Evolutionary conservation across 1,140 invertebrate genomes (phyloP).

Genomic region (Telenomus remus): DNA sequence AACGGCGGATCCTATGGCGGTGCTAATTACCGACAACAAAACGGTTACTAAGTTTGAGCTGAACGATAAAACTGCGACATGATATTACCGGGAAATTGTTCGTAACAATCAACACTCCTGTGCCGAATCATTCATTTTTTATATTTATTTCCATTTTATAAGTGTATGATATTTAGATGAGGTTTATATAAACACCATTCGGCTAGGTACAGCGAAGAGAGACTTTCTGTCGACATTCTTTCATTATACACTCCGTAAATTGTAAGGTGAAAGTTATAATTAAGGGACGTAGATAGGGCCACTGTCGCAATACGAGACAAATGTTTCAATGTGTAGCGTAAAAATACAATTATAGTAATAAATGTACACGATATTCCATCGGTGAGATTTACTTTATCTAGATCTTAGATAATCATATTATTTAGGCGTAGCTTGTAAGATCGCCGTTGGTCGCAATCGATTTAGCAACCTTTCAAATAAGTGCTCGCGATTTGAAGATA

Average conservation of each 20-base stretch:
- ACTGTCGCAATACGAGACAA: slow-evolving; percentile 27
- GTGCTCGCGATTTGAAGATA: neutral
- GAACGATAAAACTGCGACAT: neutral
- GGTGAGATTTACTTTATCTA: slow-evolving; percentile 34
- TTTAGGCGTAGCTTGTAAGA: slow-evolving; percentile 9
- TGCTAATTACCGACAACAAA: slow-evolving; percentile 67
- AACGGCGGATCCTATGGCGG: slow-evolving; percentile 63
- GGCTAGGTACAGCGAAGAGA: no score
- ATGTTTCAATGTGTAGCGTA: slow-evolving; percentile 34
- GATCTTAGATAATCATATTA: slow-evolving; percentile 21
- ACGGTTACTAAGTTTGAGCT: slow-evolving; percentile 67
- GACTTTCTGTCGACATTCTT: slow-evolving; percentile 10
- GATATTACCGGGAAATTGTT: neutral
- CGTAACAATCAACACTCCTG: neutral
- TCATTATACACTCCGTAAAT: slow-evolving; percentile 35
- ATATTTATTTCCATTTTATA: slow-evolving; percentile 5
- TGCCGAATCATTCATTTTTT: slow-evolving; percentile 1
- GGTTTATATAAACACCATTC: no score
- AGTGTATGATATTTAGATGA: neutral
- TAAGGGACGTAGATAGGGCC: slow-evolving; percentile 34
- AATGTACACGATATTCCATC: slow-evolving; percentile 43
- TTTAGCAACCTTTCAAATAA: neutral
- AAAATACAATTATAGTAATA: slow-evolving; percentile 28
- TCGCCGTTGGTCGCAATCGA: neutral
- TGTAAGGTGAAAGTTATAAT: slow-evolving; percentile 17